phyloP scores from a whole-genome alignment of 2,888 invertebrate genomes.

The Poecilus cupreus region DNA sequence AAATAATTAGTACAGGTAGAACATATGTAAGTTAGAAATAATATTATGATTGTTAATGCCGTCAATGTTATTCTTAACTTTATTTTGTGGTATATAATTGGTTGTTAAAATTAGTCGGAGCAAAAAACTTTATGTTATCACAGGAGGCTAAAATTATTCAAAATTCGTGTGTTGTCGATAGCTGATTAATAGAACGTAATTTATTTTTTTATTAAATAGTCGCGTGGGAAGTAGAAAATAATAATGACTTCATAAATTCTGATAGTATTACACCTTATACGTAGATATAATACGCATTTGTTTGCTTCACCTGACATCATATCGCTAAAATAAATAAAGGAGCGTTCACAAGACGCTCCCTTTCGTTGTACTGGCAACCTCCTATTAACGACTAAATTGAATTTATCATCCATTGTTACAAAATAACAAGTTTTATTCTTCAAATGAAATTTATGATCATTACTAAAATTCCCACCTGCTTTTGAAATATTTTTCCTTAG shows the following conservation, averaged over 20 bases:
- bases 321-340: conserved; percentile 38
- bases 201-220: conserved; percentile 1
- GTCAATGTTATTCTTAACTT: conserved; percentile 35
- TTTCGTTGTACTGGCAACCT: not conserved
- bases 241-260: conserved; percentile 1
- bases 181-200: not conserved
- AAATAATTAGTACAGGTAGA: no score
- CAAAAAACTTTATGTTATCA: not conserved
- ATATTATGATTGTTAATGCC: no score
- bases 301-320: conserved; percentile 36
- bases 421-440: no score
- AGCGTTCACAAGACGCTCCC: conserved; percentile 22
- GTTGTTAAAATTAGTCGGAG: not conserved
- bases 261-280: conserved; percentile 21
- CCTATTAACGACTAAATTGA: not conserved
- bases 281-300: not conserved
- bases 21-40: no score
- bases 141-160: conserved; percentile 9
- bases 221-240: conserved; percentile 12
- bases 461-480: not conserved
- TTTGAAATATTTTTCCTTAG: not conserved
- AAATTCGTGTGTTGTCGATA: not conserved
- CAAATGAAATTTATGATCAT: not conserved
- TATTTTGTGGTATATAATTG: not conserved
- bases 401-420: conserved; percentile 10